phyloP scores from a whole-genome alignment of 2,888 invertebrate species.

The Drosophila mettleri region DNA sequence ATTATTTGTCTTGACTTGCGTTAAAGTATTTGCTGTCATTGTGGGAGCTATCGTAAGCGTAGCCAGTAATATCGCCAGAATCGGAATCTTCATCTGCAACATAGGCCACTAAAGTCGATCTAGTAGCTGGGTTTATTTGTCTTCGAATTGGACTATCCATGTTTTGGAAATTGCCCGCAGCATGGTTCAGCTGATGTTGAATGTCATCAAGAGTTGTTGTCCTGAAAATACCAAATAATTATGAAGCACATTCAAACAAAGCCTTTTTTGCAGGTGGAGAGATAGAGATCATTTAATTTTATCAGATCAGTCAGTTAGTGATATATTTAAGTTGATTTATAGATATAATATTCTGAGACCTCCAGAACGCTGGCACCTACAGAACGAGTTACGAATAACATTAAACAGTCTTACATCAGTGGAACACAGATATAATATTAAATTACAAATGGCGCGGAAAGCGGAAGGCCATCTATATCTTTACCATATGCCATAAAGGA shows the following conservation, averaged over 20 bases:
- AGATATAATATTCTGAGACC: no score
- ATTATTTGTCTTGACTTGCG: slow-evolving; percentile 11
- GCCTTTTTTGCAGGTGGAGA: no score
- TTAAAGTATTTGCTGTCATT: slow-evolving; percentile 20
- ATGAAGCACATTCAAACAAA: neutral
- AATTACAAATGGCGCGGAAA: no score
- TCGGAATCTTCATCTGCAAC: slow-evolving; percentile 86
- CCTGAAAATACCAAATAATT: slow-evolving; percentile 84
- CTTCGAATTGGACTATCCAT: slow-evolving; percentile 9
- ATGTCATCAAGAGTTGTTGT: slow-evolving; percentile 90
- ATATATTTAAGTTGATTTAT: no score
- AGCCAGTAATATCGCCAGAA: slow-evolving; percentile 87
- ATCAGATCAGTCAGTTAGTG: no score
- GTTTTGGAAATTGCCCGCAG: neutral
- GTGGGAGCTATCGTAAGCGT: slow-evolving; percentile 48
- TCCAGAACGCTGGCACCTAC: no score
- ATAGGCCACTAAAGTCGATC: neutral
- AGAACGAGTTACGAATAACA: no score
- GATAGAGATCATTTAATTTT: no score
- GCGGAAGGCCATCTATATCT: no score
- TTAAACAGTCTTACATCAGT: no score
- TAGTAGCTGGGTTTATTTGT: slow-evolving; percentile 1
- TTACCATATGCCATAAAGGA: no score
- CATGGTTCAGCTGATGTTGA: slow-evolving; percentile 87
- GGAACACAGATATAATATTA: no score